These are phyloP conservation scores for Lasioglossum oenotherae DNA, from an alignment of 2,888 invertebrate species.

Conservation along the genomic window DNA sequence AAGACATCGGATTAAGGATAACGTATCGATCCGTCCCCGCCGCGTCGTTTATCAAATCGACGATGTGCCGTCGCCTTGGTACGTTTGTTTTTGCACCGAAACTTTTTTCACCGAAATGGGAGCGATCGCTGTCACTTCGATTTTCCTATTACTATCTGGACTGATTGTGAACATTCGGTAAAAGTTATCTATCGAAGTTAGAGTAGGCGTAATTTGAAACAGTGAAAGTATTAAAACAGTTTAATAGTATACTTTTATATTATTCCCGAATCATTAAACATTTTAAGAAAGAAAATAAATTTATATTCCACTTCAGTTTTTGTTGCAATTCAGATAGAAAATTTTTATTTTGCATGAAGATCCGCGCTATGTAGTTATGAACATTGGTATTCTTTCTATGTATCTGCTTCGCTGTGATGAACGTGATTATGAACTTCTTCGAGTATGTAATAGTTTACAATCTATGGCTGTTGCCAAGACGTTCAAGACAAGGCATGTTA, in stretches of 20 bases:
- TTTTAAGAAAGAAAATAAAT: too few relatives aligned
- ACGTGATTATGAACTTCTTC: not conserved
- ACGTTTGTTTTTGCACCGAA: slow-evolving; percentile 19
- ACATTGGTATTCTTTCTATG: not conserved
- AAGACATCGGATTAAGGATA: slow-evolving; percentile 52
- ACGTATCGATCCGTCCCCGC: slow-evolving; percentile 40
- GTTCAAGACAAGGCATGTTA: too few relatives aligned
- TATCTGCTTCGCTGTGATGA: not conserved
- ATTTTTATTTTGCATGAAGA: too few relatives aligned
- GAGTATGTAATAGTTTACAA: not conserved
- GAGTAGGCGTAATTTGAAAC: too few relatives aligned
- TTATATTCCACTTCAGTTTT: too few relatives aligned
- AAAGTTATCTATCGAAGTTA: not conserved
- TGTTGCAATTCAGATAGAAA: too few relatives aligned
- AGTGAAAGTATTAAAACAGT: too few relatives aligned
- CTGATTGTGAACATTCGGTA: not conserved
- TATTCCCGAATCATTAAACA: too few relatives aligned
- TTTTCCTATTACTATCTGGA: not conserved
- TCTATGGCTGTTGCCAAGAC: too few relatives aligned
- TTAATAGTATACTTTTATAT: too few relatives aligned
- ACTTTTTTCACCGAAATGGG: not conserved
- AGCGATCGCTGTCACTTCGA: slow-evolving; percentile 8
- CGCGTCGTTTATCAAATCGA: slow-evolving; percentile 47
- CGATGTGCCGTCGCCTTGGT: not conserved
- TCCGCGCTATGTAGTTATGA: too few relatives aligned